phyloP scores from a whole-genome alignment of 1,140 invertebrate species.

The Augochlora pura region DNA sequence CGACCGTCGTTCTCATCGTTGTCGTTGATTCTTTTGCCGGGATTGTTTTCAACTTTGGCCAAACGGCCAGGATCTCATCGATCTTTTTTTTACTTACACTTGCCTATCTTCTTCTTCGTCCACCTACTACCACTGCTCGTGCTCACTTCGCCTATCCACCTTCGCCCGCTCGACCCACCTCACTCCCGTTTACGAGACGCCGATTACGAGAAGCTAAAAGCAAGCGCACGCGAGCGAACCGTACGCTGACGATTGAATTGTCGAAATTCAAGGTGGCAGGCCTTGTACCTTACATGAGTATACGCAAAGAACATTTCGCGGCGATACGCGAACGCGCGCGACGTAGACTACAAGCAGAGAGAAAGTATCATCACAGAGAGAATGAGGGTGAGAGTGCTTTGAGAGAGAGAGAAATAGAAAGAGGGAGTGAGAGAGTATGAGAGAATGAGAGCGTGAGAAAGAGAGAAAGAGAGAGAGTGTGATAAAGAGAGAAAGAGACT shows the following conservation, averaged over 20 bases:
- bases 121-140: conserved; percentile 30
- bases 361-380: no score
- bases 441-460: no score
- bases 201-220: conserved; percentile 20
- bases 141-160: conserved; percentile 39
- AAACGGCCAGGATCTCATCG: conserved; percentile 47
- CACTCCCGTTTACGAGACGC: conserved; percentile 42
- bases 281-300: not conserved
- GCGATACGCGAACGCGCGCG: not conserved
- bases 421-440: no score
- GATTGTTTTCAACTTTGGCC: conserved; percentile 24
- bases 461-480: no score
- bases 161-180: conserved; percentile 43
- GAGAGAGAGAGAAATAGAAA: no score
- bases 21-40: conserved; percentile 26
- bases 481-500: no score
- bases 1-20: conserved; percentile 33
- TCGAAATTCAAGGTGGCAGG: not conserved
- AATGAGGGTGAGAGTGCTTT: no score
- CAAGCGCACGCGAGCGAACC: conserved; percentile 27
- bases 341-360: not conserved
- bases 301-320: not conserved
- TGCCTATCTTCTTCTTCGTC: conserved; percentile 52
- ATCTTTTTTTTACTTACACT: conserved; percentile 56
- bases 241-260: not conserved